Percentiles rank a stretch among this genome's conserved stretches.
phyloP scores from a whole-genome alignment of 1,140 invertebrate species.

The Rhagoletis zephyria region DNA sequence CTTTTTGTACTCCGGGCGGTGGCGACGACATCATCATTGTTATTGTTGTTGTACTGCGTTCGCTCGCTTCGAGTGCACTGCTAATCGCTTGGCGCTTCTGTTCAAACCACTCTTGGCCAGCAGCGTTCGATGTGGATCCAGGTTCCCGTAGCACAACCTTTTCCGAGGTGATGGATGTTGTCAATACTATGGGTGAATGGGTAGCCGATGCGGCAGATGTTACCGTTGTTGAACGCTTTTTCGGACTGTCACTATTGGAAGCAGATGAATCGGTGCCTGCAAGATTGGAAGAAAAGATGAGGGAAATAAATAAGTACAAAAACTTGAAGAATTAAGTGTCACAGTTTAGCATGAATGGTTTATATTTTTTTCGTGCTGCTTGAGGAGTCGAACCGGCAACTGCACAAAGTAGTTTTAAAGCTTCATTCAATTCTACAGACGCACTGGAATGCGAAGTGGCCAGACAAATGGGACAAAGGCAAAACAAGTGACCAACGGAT shows the following conservation, averaged over 20 bases:
- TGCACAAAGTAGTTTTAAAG: background rate
- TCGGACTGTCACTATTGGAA: background rate
- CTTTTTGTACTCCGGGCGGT: conserved; percentile 71
- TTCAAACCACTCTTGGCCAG: background rate
- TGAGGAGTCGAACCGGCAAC: background rate
- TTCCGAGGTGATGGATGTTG: background rate
- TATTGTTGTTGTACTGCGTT: conserved; percentile 62
- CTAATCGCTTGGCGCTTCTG: conserved; percentile 38
- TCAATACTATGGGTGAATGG: background rate
- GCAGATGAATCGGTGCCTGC: conserved; percentile 43
- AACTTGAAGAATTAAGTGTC: background rate
- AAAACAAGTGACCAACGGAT: background rate
- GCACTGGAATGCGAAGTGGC: background rate
- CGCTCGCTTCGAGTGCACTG: conserved; percentile 15
- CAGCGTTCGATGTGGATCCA: conserved; percentile 18
- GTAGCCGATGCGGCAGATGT: background rate
- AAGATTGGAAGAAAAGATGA: background rate
- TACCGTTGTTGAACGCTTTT: conserved; percentile 11
- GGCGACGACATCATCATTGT: conserved; percentile 66
- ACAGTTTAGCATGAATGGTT: background rate
- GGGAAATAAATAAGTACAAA: background rate
- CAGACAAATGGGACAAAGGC: background rate
- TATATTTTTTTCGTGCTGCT: background rate
- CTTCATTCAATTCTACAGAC: background rate
- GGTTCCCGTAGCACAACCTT: conserved; percentile 11